A percentile compares a stretch with the other conserved stretches of the same genome.
Conservation (phyloP, 2,113 vertebrate genomes). For the Lamprologus tigripictilis region DNA sequence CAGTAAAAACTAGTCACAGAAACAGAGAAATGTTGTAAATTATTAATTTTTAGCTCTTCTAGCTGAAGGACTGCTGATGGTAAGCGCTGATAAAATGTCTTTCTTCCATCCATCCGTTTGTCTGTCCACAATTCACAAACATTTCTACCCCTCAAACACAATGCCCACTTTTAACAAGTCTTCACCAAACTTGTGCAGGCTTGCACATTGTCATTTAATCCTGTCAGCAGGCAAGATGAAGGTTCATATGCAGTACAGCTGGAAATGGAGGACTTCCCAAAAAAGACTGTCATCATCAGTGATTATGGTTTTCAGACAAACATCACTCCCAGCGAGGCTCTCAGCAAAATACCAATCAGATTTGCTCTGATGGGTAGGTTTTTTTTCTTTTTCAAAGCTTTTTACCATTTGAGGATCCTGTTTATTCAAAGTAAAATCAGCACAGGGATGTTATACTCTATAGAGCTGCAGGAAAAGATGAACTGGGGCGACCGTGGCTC, state of each 20-base stretch:
- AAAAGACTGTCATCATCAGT: not conserved
- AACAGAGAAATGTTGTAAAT: not conserved
- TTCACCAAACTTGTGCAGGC: not conserved
- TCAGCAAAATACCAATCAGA: constrained; percentile 49
- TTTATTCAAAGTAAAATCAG: not conserved
- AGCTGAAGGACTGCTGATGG: not conserved
- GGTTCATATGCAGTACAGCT: constrained; percentile 13
- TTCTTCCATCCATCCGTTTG: accelerated
- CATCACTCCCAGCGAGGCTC: not conserved
- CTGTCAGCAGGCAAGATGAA: not conserved
- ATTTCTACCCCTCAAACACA: not conserved
- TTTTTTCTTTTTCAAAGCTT: not conserved
- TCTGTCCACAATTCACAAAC: accelerated
- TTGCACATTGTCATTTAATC: constrained; percentile 6
- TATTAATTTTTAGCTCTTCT: not conserved
- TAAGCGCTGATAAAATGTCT: not conserved
- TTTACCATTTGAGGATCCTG: not conserved
- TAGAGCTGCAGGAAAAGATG: not conserved
- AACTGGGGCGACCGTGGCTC: too few species aligned
- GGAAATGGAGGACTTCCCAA: constrained; percentile 51
- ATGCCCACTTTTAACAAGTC: accelerated
- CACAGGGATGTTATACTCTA: not conserved
- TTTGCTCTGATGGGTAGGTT: constrained; percentile 23
- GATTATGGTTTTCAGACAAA: accelerated
- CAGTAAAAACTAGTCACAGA: not conserved